These are phyloP conservation scores for Spilarctia lutea DNA, from an alignment of 2,888 invertebrate species.

Conservation along the genomic window DNA sequence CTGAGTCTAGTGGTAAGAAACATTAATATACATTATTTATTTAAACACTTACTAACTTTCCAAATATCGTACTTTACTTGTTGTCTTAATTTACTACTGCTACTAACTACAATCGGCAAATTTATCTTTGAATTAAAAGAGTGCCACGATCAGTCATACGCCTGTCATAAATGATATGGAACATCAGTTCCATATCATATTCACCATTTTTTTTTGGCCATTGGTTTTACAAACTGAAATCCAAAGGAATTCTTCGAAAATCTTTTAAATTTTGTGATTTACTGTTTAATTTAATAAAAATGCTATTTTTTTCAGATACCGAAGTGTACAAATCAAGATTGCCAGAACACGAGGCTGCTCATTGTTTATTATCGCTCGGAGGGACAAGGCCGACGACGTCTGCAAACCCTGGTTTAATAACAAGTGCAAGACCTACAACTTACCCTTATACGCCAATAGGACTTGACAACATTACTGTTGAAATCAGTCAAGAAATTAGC, in stretches of 20 bases:
- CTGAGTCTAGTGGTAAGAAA: constrained; percentile 89
- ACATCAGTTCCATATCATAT: too few species aligned
- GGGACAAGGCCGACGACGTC: constrained; percentile 85
- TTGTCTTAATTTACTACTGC: background rate
- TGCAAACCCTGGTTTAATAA: constrained; percentile 85
- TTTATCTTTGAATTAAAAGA: background rate
- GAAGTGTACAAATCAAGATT: constrained; percentile 90
- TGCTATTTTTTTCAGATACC: constrained; percentile 77
- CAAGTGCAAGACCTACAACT: constrained; percentile 88
- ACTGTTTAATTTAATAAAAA: background rate
- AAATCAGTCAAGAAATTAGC: constrained; percentile 68
- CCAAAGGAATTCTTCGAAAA: too few species aligned
- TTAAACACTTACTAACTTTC: background rate
- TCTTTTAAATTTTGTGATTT: too few species aligned
- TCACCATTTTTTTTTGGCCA: too few species aligned
- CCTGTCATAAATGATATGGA: background rate
- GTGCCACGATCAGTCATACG: background rate
- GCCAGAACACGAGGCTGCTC: constrained; percentile 95
- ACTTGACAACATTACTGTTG: constrained; percentile 63
- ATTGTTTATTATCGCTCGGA: constrained; percentile 92
- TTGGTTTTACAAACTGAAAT: too few species aligned
- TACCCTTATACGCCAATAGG: constrained; percentile 88
- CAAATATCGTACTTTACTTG: background rate
- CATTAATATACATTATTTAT: background rate
- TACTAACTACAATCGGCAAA: background rate